Evolutionary conservation across 2,888 invertebrate species (phyloP).

Genomic region (Metalampra italica): DNA sequence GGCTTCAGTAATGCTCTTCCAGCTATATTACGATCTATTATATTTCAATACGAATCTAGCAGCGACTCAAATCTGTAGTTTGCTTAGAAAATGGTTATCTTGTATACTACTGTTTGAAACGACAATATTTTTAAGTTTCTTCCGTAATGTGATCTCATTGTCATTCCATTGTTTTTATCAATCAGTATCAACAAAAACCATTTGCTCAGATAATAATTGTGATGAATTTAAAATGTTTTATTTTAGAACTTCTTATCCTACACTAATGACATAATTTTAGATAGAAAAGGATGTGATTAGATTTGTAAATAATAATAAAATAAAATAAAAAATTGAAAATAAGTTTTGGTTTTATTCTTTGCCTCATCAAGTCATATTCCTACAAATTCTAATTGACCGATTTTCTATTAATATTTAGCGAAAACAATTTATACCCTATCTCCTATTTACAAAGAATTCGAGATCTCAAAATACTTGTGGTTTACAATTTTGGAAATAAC

Average conservation of each 20-base stretch:
- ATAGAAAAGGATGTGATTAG: conserved; percentile 73
- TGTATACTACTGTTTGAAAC: no score
- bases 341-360: conserved; percentile 5
- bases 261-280: conserved; percentile 55
- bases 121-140: neutral
- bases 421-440: no score
- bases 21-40: no score
- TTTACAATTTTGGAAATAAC: no score
- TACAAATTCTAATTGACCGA: no score
- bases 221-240: conserved; percentile 30
- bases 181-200: conserved; percentile 1
- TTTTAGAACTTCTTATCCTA: conserved; percentile 40
- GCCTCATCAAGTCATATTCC: neutral
- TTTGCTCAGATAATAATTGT: conserved; percentile 34
- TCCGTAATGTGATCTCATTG: conserved; percentile 22
- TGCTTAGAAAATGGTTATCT: conserved; percentile 10
- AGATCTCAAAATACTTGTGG: no score
- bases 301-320: conserved; percentile 74
- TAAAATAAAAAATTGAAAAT: conserved; percentile 48
- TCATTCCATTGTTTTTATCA: conserved; percentile 1
- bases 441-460: no score
- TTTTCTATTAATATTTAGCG: no score
- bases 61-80: no score
- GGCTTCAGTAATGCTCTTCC: no score
- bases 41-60: no score